phyloP scores from a whole-genome alignment of 2,797 vertebrate species.

The Euthynnus affinis region DNA sequence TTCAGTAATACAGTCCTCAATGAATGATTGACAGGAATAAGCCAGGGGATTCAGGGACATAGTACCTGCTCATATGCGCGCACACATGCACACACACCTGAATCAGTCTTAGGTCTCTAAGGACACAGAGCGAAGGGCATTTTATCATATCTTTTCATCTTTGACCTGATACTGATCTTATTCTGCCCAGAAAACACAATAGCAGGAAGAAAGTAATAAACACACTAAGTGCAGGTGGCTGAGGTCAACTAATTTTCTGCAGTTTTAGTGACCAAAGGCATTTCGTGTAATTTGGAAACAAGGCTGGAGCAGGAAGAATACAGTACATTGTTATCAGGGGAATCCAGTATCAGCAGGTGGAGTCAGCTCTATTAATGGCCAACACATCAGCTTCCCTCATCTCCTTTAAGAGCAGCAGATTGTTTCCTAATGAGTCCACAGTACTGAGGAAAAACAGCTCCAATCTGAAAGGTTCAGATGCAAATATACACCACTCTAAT shows the following conservation, averaged over 20 bases:
- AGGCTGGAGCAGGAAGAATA: background rate
- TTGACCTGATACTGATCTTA: conserved; percentile 43
- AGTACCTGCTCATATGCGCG: conserved; percentile 36
- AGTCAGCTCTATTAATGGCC: conserved; percentile 27
- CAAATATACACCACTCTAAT: conserved; percentile 3
- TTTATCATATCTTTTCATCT: conserved; percentile 67
- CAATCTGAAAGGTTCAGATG: background rate
- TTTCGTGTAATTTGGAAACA: background rate
- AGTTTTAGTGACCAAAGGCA: background rate
- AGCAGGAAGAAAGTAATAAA: conserved; percentile 17
- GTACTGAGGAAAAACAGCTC: background rate
- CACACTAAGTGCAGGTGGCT: background rate
- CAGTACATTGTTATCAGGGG: background rate
- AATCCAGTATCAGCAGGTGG: conserved; percentile 20
- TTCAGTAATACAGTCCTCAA: conserved; percentile 71
- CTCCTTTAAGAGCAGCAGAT: conserved; percentile 20
- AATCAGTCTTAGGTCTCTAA: conserved; percentile 51
- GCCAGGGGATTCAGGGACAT: conserved; percentile 38
- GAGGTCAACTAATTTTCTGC: background rate
- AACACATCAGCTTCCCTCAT: conserved; percentile 7
- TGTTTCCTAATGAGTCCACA: background rate
- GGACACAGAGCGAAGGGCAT: conserved; percentile 65
- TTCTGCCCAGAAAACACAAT: conserved; percentile 49
- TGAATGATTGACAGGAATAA: conserved; percentile 65
- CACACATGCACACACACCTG: conserved; percentile 26